phyloP scores from a whole-genome alignment of 1,140 invertebrate genomes.

The Aricia agestis region DNA sequence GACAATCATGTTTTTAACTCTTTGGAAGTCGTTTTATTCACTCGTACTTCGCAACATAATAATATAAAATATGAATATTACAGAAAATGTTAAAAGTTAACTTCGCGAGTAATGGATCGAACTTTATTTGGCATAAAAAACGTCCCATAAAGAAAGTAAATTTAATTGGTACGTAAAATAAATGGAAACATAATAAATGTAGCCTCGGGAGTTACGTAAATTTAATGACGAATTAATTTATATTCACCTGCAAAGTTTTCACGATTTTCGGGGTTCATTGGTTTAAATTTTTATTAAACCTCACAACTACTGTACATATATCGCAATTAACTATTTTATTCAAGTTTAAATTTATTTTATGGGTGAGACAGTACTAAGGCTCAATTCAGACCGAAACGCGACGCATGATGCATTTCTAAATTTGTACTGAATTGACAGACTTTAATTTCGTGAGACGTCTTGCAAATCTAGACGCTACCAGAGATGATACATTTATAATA shows the following conservation, averaged over 20 bases:
- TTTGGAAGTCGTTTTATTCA: no score
- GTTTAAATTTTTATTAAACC: background rate
- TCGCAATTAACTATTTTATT: no score
- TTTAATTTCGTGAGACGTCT: no score
- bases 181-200: slow-evolving; percentile 14
- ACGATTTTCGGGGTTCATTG: slow-evolving; percentile 3
- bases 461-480: no score
- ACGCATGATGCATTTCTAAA: no score
- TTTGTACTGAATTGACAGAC: no score
- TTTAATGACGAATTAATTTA: slow-evolving; percentile 14
- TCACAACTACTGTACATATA: background rate
- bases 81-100: background rate
- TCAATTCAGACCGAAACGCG: no score
- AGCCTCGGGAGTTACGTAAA: slow-evolving; percentile 7
- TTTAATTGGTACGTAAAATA: slow-evolving; percentile 8
- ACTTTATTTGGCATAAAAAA: background rate
- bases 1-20: no score
- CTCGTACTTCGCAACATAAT: no score
- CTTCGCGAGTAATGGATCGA: background rate
- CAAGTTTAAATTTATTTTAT: no score
- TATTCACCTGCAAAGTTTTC: slow-evolving; percentile 5
- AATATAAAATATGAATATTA: background rate
- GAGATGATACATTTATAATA: no score
- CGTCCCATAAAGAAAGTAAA: background rate
- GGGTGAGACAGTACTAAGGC: no score